Base-by-base conservation (phyloP, 1,140 invertebrate genomes). In the Bombus superbus region DNA sequence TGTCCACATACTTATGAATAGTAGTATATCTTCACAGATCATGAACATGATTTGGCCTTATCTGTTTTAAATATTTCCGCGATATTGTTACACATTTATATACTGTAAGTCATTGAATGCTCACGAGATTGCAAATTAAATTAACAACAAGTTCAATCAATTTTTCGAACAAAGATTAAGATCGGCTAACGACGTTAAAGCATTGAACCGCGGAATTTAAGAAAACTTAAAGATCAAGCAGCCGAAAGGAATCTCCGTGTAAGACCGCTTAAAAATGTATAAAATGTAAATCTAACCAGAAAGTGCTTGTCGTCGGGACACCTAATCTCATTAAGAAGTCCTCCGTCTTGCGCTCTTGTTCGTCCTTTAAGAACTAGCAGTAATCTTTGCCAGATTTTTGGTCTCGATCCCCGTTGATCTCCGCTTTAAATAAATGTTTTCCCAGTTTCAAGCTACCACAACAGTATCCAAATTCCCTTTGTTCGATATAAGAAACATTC, bases 261-360 rank as follows among this genome's bases (percentile, higher is more conserved):
- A 91, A 92, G 93, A 90, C 88, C 93, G 87, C 94, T 95, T 95
- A 95, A 94, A 95, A 95, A 95, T 95, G 93, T 94, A 94, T 94
- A 94, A 94, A 94, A 94, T 94, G 94, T 94, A 94, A 94, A 95
- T 94, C 91, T 93, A 93, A 91, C 92, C 91, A 84, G 90, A 93
- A 92, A 94, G 93, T 94, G 93, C 95, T 94, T 94, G 93, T 93
- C 93, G 91, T 92, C 90, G 80, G 87, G 84, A 81, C 89, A 86
- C 92, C 92, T 95, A 95, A 95, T 95, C 95, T 95, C 94, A 95
- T 95, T 95, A 95, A 95, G 92, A 95, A 95, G 93, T 95, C 94
- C 94, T 93, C 93, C 92, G 86, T 86, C 91, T 90, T 85, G 83
- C 80, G 81, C 81, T n/a, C 92, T 92, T 88, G 87, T 90, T 88